Evolutionary conservation across 2,888 invertebrate species (phyloP), one percentile per base, ranked within the genome.

Genomic region (Cacoxenus indagator): DNA sequence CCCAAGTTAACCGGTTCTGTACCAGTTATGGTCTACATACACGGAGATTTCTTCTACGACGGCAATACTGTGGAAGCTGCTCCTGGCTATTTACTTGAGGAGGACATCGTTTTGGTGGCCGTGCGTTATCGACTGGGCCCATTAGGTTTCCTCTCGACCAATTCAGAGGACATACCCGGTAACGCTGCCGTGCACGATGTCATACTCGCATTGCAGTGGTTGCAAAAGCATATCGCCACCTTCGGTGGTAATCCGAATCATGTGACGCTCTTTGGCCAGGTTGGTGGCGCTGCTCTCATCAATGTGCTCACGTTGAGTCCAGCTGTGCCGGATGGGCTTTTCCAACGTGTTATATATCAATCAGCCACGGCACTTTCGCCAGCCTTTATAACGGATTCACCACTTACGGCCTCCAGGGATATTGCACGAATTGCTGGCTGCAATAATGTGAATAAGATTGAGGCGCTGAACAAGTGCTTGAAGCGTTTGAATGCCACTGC

Each of bases 191-290:
- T 91, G 11, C 83, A 88, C 46, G 91, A 91, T 77, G 86, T 89
- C 14, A 82, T 90, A 2, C 67, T 89, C 70, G 90, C 90, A 0
- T 81, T 91, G n/a, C 73, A 89, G 72, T 91, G 91, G 91, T 87
- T 90, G 3, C 87, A 89, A 61, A 79, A 88, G 27, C 84, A 90
- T 76, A 90, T 90, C 31, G 71, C 74, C 2, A 71, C 78, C 17
- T 91, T 91, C 70, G 90, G 90, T 45, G 91, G 91, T 2, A 89
- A 91, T 81, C 87, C 89, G 0, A 73, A 78, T 9, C 78, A 83
- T 2, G 88, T 91, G 0, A 91, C 91, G 0, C 83, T 90, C 11
- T 89, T 90, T 68, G 91, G 91, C 1, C 90, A 91, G 75, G 90
- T 90, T 69, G 89, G 90, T 1, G 91, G 91, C 14, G 88, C 87